Evolutionary conservation across 2,888 invertebrate genomes (phyloP).

Genomic region (Eilema sororculum): DNA sequence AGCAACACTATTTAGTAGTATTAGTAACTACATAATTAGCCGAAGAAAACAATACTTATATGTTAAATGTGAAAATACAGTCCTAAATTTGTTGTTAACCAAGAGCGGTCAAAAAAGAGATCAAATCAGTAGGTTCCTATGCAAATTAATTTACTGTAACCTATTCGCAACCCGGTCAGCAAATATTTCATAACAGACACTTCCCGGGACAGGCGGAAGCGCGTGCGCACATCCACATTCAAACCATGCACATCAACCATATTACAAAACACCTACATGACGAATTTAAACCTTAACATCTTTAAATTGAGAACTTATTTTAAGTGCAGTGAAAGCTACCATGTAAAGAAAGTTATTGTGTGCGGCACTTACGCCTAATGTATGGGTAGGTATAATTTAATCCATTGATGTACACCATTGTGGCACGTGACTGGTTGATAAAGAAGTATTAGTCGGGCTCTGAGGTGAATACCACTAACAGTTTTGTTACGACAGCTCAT

Average conservation of each 20-base stretch:
- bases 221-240: constrained; percentile 68
- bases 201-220: constrained; percentile 69
- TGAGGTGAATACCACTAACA: constrained; percentile 45
- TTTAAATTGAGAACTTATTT: constrained; percentile 46
- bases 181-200: constrained; percentile 62
- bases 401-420: constrained; percentile 70
- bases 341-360: constrained; percentile 74
- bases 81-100: too few species aligned
- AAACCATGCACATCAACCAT: constrained; percentile 60
- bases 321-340: constrained; percentile 65
- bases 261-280: constrained; percentile 39
- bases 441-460: constrained; percentile 52
- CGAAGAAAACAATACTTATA: too few species aligned
- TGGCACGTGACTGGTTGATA: constrained; percentile 68
- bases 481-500: constrained; percentile 39
- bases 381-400: constrained; percentile 66
- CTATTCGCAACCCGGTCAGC: constrained; percentile 46
- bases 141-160: not conserved
- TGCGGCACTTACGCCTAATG: constrained; percentile 42
- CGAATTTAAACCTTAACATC: constrained; percentile 53
- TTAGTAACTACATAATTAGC: too few species aligned
- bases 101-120: too few species aligned
- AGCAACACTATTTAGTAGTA: too few species aligned
- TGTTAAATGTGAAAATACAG: too few species aligned
- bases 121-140: not conserved